Evolutionary conservation across 2,888 invertebrate genomes (phyloP), one percentile per base, ranked within the genome.

Genomic region (Trissolcus brochymenae): DNA sequence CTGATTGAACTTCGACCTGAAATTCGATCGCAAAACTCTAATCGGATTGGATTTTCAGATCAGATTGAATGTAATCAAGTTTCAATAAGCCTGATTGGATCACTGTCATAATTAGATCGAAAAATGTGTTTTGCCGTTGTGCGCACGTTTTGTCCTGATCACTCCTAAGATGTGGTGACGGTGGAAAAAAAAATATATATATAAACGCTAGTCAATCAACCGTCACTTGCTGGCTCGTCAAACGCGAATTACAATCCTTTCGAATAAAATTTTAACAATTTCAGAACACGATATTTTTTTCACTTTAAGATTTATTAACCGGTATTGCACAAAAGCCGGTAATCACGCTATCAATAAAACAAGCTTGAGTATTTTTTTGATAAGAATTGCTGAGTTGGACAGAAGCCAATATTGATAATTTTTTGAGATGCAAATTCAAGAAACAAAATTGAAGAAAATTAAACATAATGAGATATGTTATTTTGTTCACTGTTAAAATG

Each of bases 1-100:
- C 16, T 46, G 16, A 7, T 35, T 61, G 43, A 73, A 67, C 61
- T 73, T 56, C 56, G 73, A 66, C 73, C 61, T 73, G 66, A 66
- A 67, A 73, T 49, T 13, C 51, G 73, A 73, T 66, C 66, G 21
- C 51, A 11, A 35, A 35, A 35, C 9, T 35, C 46, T 72, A 71
- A 62, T 55, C 56, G 41, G 68, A 61, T 61, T 41, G 21, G 65
- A 72, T 54, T 72, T 72, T 65, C 59, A 62, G 65, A 72, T 64
- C 72, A 59, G 72, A 64, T 64, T 72, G 65, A 59, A 25, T 59
- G 57, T 57, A 64, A 71, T 71, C 71, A 64, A 57, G 62, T 71
- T 51, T 64, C 46, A 53, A 14, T 57, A 60, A n/a, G 60, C 25
- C 17, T 60, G 72, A 72, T 72, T 50, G 60, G 59, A 65, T 72